A percentile compares a stretch with the other conserved stretches of the same genome.
phyloP scores from a whole-genome alignment of 2,797 vertebrate genomes.

The Chiloscyllium punctatum region DNA sequence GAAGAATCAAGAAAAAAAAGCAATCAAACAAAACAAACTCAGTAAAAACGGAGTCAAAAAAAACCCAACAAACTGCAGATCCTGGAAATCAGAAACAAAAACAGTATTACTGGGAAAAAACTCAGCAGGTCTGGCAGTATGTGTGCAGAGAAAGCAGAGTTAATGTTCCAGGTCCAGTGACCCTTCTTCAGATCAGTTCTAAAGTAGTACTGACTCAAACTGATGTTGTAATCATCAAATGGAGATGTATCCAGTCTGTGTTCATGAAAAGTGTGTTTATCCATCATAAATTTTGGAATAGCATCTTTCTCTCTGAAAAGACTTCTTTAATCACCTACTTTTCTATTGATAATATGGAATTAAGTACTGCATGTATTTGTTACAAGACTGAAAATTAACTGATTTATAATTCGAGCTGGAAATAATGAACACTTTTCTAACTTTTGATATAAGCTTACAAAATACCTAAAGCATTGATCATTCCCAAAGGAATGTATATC shows the following conservation, averaged over 20 bases:
- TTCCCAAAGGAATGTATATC: not conserved
- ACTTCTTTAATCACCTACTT: not conserved
- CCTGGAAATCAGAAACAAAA: too few species aligned
- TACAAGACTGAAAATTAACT: not conserved
- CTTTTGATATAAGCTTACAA: not conserved
- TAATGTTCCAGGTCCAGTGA: too few species aligned
- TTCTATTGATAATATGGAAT: not conserved
- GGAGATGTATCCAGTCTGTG: not conserved
- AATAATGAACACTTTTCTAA: not conserved
- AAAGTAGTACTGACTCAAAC: not conserved
- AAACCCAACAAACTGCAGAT: too few species aligned
- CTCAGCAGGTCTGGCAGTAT: too few species aligned
- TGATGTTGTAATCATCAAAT: not conserved
- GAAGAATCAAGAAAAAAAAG: constrained; percentile 1
- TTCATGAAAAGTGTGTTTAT: constrained; percentile 3
- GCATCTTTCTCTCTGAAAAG: not conserved
- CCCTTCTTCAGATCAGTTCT: too few species aligned
- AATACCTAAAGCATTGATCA: not conserved
- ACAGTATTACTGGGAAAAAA: too few species aligned
- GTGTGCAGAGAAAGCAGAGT: too few species aligned
- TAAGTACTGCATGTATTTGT: not conserved
- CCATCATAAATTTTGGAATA: not conserved
- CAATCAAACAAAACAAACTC: not conserved
- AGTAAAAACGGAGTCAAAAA: not conserved
- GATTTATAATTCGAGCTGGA: not conserved